phyloP scores from a whole-genome alignment of 92 coral and sea anemone species.

The Paragorgia papillata region DNA sequence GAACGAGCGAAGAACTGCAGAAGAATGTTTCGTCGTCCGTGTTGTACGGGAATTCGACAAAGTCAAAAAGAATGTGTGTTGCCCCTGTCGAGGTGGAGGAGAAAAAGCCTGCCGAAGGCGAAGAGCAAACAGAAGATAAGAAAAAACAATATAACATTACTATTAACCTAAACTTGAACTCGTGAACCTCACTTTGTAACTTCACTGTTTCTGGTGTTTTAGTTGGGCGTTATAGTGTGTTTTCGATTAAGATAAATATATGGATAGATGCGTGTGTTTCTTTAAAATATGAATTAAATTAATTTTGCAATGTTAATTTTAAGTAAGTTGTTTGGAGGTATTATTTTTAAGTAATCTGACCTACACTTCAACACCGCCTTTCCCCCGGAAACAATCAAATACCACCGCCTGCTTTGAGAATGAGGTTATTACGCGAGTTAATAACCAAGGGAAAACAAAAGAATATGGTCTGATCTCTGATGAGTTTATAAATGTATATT shows the following conservation, averaged over 20 bases:
- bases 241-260: neutral
- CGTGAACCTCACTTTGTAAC: neutral
- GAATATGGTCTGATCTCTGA: too few relatives aligned
- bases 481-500: too few relatives aligned
- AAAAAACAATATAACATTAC: neutral
- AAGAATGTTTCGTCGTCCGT: conserved; percentile 36
- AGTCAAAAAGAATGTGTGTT: neutral
- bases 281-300: too few relatives aligned
- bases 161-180: conserved; percentile 9
- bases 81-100: conserved; percentile 15
- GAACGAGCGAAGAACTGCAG: conserved; percentile 42
- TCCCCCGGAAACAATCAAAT: too few relatives aligned
- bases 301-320: too few relatives aligned
- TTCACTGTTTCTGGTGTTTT: neutral
- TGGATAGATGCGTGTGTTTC: too few relatives aligned
- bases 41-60: conserved; percentile 33
- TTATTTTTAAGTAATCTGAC: too few relatives aligned
- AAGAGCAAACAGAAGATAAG: neutral
- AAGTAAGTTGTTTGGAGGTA: too few relatives aligned
- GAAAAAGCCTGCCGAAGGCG: conserved; percentile 2
- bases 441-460: too few relatives aligned
- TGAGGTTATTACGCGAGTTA: too few relatives aligned
- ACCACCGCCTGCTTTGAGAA: too few relatives aligned
- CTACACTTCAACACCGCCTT: too few relatives aligned
- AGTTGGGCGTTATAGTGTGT: neutral